phyloP scores from a whole-genome alignment of 2,888 invertebrate species.

The Phyto melanocephala region DNA sequence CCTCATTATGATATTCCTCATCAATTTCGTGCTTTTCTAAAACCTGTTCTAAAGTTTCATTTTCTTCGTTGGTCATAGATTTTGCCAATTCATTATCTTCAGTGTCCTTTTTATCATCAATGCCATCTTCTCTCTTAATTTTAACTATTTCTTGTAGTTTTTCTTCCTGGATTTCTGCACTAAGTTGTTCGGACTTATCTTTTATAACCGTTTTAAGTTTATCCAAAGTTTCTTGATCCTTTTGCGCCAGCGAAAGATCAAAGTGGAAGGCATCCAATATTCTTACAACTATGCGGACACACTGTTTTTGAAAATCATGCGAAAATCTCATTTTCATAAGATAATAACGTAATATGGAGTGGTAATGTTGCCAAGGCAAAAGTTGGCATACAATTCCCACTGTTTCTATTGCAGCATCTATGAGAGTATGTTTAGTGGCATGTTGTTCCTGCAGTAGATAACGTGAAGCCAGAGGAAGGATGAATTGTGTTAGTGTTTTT shows the following conservation, averaged over 20 bases:
- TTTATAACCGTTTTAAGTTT: conserved; percentile 64
- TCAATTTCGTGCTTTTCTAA: conserved; percentile 62
- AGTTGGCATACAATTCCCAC: conserved; percentile 87
- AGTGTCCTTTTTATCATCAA: conserved; percentile 43
- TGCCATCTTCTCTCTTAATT: conserved; percentile 67
- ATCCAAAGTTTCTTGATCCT: conserved; percentile 67
- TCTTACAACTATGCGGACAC: conserved; percentile 86
- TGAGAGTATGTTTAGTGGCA: conserved; percentile 86
- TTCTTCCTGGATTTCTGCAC: conserved; percentile 66
- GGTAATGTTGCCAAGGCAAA: conserved; percentile 94
- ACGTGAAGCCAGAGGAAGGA: conserved; percentile 89
- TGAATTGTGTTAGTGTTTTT: conserved; percentile 88
- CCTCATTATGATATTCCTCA: conserved; percentile 24
- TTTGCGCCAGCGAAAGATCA: conserved; percentile 85
- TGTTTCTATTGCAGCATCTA: conserved; percentile 91
- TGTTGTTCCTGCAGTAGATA: conserved; percentile 90
- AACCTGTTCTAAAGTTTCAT: conserved; percentile 28
- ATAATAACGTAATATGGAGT: conserved; percentile 89
- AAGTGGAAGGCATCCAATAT: conserved; percentile 96
- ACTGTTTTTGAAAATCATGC: conserved; percentile 89
- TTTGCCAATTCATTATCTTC: conserved; percentile 72
- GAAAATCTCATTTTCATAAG: conserved; percentile 86
- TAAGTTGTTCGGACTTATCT: conserved; percentile 68
- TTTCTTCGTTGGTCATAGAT: conserved; percentile 72
- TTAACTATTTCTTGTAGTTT: conserved; percentile 72